Evolutionary conservation across 92 coral and sea anemone genomes (phyloP).

Genomic region (Muricea muricata): DNA sequence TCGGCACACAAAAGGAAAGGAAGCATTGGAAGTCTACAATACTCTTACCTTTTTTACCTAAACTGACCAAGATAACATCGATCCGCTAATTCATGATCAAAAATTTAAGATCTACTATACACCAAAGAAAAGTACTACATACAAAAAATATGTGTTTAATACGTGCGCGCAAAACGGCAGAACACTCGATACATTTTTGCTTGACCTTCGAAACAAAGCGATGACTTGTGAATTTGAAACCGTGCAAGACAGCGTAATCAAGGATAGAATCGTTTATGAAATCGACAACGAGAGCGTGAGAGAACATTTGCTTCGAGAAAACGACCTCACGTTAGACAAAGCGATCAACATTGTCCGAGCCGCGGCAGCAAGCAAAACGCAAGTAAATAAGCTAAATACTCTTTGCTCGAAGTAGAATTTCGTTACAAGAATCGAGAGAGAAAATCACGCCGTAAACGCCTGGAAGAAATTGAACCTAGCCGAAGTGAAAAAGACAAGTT

Average conservation of each 20-base stretch:
- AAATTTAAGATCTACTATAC: constrained; percentile 60
- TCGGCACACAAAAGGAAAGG: constrained; percentile 62
- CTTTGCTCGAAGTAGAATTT: constrained; percentile 35
- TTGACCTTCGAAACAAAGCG: constrained; percentile 38
- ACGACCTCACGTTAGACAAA: constrained; percentile 39
- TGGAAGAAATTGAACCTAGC: neutral
- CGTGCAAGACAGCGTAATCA: constrained; percentile 41
- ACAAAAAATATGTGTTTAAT: constrained; percentile 54
- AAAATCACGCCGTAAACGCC: neutral
- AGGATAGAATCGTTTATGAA: constrained; percentile 49
- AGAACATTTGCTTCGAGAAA: constrained; percentile 39
- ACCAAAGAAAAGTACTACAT: constrained; percentile 55
- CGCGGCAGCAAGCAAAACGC: constrained; percentile 65
- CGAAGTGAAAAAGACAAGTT: constrained; percentile 2
- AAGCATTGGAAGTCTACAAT: constrained; percentile 44
- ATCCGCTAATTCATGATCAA: constrained; percentile 34
- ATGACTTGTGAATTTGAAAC: constrained; percentile 48
- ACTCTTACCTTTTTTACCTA: constrained; percentile 54
- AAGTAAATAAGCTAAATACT: constrained; percentile 36
- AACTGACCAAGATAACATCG: constrained; percentile 34
- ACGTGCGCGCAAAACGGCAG: constrained; percentile 46
- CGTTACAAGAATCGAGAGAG: neutral
- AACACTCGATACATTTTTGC: constrained; percentile 35
- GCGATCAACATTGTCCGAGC: constrained; percentile 58
- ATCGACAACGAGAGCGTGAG: constrained; percentile 35